Conservation (phyloP, 2,888 invertebrate genomes). For the Gastracanthus pulcherrimus region DNA sequence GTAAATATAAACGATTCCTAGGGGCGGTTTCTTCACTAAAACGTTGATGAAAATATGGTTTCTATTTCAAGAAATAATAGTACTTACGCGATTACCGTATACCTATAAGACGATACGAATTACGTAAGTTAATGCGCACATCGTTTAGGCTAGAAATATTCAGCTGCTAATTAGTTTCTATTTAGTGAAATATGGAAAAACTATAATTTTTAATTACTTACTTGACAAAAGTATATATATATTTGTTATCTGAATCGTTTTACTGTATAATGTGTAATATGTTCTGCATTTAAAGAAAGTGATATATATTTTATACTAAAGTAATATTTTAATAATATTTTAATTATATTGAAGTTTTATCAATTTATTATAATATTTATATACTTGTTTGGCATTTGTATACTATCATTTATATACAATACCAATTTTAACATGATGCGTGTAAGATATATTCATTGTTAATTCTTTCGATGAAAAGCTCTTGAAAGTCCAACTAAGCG, state of each 20-base stretch:
- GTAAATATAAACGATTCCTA: background rate
- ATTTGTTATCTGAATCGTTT: background rate
- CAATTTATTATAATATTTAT: background rate
- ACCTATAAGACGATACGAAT: background rate
- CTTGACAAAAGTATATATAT: background rate
- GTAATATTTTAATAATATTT: no score
- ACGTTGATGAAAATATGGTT: background rate
- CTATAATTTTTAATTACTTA: background rate
- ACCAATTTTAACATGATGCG: background rate
- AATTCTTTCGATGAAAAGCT: background rate
- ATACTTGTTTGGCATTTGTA: background rate
- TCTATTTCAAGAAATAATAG: background rate
- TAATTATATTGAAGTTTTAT: no score
- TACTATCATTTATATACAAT: background rate
- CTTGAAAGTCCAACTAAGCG: background rate
- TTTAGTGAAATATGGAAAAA: background rate
- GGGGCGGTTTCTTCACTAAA: no score
- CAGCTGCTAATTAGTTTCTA: background rate
- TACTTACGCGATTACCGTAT: background rate
- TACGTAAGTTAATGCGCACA: background rate
- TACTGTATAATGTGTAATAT: background rate
- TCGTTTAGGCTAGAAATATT: background rate
- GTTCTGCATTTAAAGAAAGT: background rate
- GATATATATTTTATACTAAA: conserved; percentile 1
- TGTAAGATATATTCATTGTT: background rate